These are phyloP conservation scores for Channa striata DNA, from an alignment of 2,797 vertebrate species.

Conservation along the genomic window DNA sequence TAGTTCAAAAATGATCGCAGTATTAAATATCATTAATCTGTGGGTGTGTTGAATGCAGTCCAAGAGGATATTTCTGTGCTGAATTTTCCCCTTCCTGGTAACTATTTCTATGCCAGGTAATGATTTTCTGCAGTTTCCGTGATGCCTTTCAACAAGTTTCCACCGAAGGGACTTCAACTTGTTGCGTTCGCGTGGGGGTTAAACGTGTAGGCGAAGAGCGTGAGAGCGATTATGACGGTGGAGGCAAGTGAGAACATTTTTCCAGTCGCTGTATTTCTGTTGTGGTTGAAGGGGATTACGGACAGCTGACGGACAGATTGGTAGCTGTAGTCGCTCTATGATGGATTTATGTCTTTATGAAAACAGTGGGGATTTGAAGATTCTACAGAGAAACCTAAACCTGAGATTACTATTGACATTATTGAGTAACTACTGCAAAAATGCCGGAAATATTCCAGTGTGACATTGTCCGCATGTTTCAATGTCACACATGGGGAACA, in stretches of 20 bases:
- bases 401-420: conserved; percentile 3
- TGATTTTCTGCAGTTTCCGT: conserved; percentile 34
- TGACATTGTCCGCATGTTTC: conserved; percentile 14
- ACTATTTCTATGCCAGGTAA: conserved; percentile 14
- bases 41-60: conserved; percentile 36
- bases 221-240: neutral
- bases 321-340: neutral
- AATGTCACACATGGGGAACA: neutral
- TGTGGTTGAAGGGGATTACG: conserved; percentile 1
- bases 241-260: conserved; percentile 4
- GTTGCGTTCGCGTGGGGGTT: conserved; percentile 34
- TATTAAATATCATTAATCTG: conserved; percentile 47
- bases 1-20: neutral
- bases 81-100: conserved; percentile 8
- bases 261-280: conserved; percentile 3
- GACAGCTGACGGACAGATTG: conserved; percentile 3
- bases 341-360: conserved; percentile 9
- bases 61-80: conserved; percentile 11
- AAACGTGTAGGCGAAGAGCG: conserved; percentile 22
- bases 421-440: neutral
- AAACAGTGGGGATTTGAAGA: conserved; percentile 12
- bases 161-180: conserved; percentile 40
- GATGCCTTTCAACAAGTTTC: conserved; percentile 33
- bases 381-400: conserved; percentile 24
- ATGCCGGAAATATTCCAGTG: conserved; percentile 19